phyloP scores from a whole-genome alignment of 2,888 invertebrate species.

The Polyommatus icarus region DNA sequence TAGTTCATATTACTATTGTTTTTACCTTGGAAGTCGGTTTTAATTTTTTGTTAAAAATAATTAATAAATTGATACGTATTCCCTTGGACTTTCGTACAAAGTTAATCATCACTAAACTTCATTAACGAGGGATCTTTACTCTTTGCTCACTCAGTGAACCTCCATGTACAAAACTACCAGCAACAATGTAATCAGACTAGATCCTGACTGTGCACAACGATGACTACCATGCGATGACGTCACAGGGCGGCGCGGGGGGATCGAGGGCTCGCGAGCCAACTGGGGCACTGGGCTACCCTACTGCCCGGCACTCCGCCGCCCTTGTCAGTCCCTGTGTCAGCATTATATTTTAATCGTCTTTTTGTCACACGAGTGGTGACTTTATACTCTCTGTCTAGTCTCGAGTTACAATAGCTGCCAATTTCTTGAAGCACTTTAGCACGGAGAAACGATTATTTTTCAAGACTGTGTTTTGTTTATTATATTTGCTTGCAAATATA shows the following conservation, averaged over 20 bases:
- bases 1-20: no score
- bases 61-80: no score
- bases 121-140: no score
- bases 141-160: neutral
- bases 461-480: no score
- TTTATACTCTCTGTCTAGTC: neutral
- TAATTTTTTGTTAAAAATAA: no score
- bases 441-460: neutral
- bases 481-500: no score
- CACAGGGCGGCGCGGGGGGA: conserved; percentile 31
- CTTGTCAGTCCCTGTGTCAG: conserved; percentile 30
- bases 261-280: conserved; percentile 37
- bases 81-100: no score
- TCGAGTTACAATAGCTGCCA: neutral
- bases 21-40: no score
- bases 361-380: conserved; percentile 5
- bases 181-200: conserved; percentile 4
- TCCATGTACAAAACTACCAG: neutral
- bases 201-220: conserved; percentile 11
- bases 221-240: conserved; percentile 31
- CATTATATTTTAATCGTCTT: conserved; percentile 29
- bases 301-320: conserved; percentile 36
- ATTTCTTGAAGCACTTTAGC: neutral
- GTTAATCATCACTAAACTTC: no score
- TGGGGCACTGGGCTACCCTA: conserved; percentile 40